Conservation (phyloP, 2,797 vertebrate species). For the Micropoecilia bifurca region DNA sequence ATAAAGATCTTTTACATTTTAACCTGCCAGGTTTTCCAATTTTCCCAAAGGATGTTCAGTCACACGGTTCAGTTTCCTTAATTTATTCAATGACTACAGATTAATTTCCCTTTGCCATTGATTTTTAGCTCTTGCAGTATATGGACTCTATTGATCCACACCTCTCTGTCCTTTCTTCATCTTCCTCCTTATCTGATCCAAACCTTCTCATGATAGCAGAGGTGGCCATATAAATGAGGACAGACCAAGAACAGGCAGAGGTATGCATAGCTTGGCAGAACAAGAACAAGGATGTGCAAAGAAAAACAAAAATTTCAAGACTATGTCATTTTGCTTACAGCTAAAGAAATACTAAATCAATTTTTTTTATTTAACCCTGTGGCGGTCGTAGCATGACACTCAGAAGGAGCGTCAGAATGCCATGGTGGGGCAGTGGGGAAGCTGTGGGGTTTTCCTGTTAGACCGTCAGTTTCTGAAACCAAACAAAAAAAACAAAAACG, state of each 20-base stretch:
- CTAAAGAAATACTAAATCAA: background rate
- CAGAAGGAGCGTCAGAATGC: too few species aligned
- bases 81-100: constrained; percentile 75
- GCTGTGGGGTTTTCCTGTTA: too few species aligned
- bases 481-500: too few species aligned
- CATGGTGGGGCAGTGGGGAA: too few species aligned
- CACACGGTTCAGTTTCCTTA: constrained; percentile 50
- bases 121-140: constrained; percentile 64
- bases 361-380: too few species aligned
- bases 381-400: too few species aligned
- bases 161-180: constrained; percentile 33
- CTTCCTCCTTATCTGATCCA: constrained; percentile 48
- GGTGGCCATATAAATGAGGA: background rate
- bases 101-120: constrained; percentile 76
- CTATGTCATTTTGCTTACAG: background rate
- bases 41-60: constrained; percentile 45
- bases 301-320: constrained; percentile 7
- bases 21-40: constrained; percentile 52
- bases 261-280: constrained; percentile 8
- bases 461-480: too few species aligned
- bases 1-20: constrained; percentile 57
- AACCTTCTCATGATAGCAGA: constrained; percentile 23
- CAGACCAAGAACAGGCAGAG: constrained; percentile 10
- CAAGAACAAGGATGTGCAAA: constrained; percentile 24
- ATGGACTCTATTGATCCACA: constrained; percentile 74